These are phyloP conservation scores for Lordiphosa stackelbergi DNA, from an alignment of 1,140 invertebrate genomes.

Conservation along the genomic window DNA sequence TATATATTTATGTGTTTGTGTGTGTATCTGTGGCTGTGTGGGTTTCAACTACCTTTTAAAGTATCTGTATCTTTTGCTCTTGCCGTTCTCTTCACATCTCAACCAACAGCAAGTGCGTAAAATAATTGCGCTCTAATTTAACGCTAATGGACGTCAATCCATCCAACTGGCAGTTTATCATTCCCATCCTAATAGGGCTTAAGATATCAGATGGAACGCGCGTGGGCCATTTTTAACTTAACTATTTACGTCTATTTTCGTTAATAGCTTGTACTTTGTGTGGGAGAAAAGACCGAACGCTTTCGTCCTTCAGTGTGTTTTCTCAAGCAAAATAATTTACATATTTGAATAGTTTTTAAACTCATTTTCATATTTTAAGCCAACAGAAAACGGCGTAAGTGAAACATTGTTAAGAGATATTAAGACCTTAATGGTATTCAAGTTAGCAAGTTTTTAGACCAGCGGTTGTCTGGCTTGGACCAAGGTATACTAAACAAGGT, in stretches of 20 bases:
- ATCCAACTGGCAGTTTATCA: constrained; percentile 57
- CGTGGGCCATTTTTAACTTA: constrained; percentile 21
- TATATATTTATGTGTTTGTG: neutral
- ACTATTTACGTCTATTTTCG: constrained; percentile 12
- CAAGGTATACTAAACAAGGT: too few species aligned
- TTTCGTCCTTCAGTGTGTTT: neutral
- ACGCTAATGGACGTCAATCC: constrained; percentile 69
- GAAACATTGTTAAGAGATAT: too few species aligned
- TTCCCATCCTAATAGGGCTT: constrained; percentile 28
- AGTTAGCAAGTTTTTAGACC: too few species aligned
- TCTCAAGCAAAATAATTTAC: too few species aligned
- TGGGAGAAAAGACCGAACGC: neutral
- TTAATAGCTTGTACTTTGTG: constrained; percentile 5
- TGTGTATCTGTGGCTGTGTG: constrained; percentile 1
- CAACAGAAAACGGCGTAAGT: too few species aligned
- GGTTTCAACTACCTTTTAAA: constrained; percentile 11
- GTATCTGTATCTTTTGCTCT: constrained; percentile 26
- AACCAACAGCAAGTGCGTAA: constrained; percentile 23
- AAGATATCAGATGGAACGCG: constrained; percentile 7
- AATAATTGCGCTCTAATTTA: constrained; percentile 71
- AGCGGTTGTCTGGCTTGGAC: too few species aligned
- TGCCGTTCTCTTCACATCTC: constrained; percentile 12
- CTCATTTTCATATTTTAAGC: too few species aligned
- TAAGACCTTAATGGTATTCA: too few species aligned
- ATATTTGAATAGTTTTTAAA: too few species aligned